Evolutionary conservation across 2,797 vertebrate genomes (phyloP).

Genomic region (Crocodylus rhombifer): DNA sequence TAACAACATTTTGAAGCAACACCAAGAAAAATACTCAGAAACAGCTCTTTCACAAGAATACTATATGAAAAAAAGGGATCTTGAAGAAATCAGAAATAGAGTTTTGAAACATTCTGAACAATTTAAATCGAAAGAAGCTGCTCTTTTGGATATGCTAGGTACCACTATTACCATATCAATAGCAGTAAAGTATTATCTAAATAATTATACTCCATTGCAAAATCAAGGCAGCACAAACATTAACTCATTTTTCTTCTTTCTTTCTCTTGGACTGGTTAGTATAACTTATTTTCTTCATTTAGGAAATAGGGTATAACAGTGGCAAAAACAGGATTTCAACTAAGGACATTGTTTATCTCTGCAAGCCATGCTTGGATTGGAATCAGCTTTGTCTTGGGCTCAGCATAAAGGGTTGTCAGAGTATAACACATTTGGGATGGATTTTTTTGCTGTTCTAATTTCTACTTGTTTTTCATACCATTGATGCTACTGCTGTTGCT

Average conservation of each 20-base stretch:
- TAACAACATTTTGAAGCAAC: slow-evolving; percentile 77
- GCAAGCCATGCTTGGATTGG: background rate
- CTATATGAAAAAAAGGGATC: slow-evolving; percentile 77
- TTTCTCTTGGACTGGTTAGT: background rate
- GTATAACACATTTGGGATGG: background rate
- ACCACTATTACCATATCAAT: slow-evolving; percentile 48
- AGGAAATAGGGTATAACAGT: background rate
- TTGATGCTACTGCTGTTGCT: background rate
- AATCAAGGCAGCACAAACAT: background rate
- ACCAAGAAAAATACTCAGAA: slow-evolving; percentile 77
- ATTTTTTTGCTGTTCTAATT: background rate
- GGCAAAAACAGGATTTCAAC: background rate
- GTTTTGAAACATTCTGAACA: slow-evolving; percentile 71
- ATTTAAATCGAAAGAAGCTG: slow-evolving; percentile 71
- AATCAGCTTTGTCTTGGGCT: background rate
- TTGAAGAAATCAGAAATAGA: slow-evolving; percentile 78
- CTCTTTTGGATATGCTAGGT: slow-evolving; percentile 77
- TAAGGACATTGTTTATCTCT: background rate
- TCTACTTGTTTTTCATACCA: background rate
- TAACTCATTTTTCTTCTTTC: background rate
- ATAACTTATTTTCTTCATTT: background rate
- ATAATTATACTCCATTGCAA: background rate
- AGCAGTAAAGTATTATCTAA: background rate
- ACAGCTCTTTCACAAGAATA: slow-evolving; percentile 73
- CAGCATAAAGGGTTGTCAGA: background rate